These are phyloP conservation scores for Malaclemys terrapin DNA, from an alignment of 2,113 vertebrate genomes.

Conservation along the genomic window DNA sequence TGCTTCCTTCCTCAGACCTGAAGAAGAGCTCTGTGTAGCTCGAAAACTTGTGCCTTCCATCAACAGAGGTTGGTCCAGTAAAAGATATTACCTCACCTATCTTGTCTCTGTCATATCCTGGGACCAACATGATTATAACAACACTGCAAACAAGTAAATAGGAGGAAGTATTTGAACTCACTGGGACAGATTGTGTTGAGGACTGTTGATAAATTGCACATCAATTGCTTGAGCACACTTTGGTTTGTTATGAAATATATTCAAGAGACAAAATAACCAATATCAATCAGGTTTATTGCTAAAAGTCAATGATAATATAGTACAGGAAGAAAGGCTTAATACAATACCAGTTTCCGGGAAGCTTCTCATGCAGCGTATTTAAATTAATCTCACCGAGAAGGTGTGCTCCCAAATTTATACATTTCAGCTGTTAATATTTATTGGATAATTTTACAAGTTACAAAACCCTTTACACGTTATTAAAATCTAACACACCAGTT, in stretches of 20 bases:
- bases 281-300: not conserved
- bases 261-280: not conserved
- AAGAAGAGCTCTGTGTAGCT: not conserved
- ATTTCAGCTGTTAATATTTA: not conserved
- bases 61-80: not conserved
- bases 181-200: not conserved
- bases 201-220: not conserved
- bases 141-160: not conserved
- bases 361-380: not conserved
- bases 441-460: not conserved
- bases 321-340: not conserved
- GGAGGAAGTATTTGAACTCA: not conserved
- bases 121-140: not conserved
- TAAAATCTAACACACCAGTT: not conserved
- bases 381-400: not conserved
- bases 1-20: not conserved
- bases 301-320: not conserved
- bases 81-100: not conserved
- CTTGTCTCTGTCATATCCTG: not conserved
- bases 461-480: not conserved
- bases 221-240: not conserved
- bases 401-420: not conserved
- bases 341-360: not conserved
- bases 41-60: not conserved
- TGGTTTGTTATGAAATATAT: not conserved